Base-by-base conservation (phyloP, 2,797 vertebrate species). In the Pseudochaenichthys georgianus region DNA sequence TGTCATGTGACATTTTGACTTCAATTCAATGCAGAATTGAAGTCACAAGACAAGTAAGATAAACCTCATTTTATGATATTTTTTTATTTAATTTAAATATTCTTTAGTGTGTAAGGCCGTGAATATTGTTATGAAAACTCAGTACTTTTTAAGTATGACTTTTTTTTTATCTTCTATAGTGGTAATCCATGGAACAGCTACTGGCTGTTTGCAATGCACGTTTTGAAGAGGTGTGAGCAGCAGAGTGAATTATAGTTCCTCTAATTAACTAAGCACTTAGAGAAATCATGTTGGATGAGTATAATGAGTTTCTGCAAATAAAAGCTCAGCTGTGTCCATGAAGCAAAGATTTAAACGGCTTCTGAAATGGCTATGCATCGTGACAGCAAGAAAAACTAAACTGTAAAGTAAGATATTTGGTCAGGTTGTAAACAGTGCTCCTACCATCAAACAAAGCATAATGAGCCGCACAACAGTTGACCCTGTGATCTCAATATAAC, bases 281-380 rank as follows among this genome's bases (percentile, higher is more conserved):
- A 28, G 73, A 77, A 69, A 68, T 74, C 47, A 64, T 38, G 43
- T 51, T 74, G 17, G 65, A 71, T 52, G 19, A 62, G 54, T 38
- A 66, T 57, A 60, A 82, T 84, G 64, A 77, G 41, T 66, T 83
- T 62, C 50, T 64, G 5, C 59, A 76, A 73, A 65, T 34, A 66
- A 45, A 66, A 47, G 45, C 77, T 84, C 63, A 50, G 41, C 66
- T 13, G 47, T 65, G 51, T 57, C 31, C 3, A n/a, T 21, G 48
- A 66, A 43, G 46, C 45, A 65, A 74, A 73, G 48, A 51, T 51
- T 46, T 58, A 46, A 19, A 42, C 45, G 2, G 60, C 5, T 21
- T 38, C 31, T 28, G 63, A 51, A 78, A 70, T 13, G 11, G 38
- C 7, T 38, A 13, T 9, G 6, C 23, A 47, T 72, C 34, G 55